Evolutionary conservation across 2,888 invertebrate species (phyloP), one percentile per base, ranked within the genome.

Genomic region (Tetragnatha montana): DNA sequence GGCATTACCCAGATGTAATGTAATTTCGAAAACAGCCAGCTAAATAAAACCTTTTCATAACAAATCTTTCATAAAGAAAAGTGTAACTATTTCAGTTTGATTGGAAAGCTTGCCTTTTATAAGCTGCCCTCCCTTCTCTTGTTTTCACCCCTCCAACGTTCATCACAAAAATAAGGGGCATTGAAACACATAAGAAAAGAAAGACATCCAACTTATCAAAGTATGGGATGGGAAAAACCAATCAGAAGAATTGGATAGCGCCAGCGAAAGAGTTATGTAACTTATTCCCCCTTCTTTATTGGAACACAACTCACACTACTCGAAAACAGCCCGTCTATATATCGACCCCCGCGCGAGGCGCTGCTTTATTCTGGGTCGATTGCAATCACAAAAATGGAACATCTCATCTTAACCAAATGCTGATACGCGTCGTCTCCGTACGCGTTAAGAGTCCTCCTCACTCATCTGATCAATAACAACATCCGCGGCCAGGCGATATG

Each of bases 341-440:
- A 60, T 60, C 8, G 60, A 60, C 60, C 17, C 17, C 8, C 35
- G 35, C 35, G 35, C 60, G 10, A 35, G 35, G 35, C 35, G 35
- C 35, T 60, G 14, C 6, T 60, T 60, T 10, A 60, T 60, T 8
- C 17, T n/a, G 12, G 4, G 60, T 60, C 60, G 60, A 60, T 60
- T 60, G 8, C 60, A 60, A 60, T 60, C 22, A 78, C 51, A 78
- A 78, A 75, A 78, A 0, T 7, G 22, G 35, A 71, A 71, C 22
- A 60, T 22, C 78, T 78, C 78, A 78, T 78, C 60, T 60, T 68
- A 78, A 78, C 78, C 60, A 60, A 74, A 82, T 51, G 50, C 74
- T 22, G 51, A 60, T 60, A 60, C 60, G 17, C 10, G 8, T 60
- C 60, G 19, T 69, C 69, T 78, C 69, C 75, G 35, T n/a, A 70